Evolutionary conservation across 2,888 invertebrate genomes (phyloP).

Genomic region (Lepas anatifera): DNA sequence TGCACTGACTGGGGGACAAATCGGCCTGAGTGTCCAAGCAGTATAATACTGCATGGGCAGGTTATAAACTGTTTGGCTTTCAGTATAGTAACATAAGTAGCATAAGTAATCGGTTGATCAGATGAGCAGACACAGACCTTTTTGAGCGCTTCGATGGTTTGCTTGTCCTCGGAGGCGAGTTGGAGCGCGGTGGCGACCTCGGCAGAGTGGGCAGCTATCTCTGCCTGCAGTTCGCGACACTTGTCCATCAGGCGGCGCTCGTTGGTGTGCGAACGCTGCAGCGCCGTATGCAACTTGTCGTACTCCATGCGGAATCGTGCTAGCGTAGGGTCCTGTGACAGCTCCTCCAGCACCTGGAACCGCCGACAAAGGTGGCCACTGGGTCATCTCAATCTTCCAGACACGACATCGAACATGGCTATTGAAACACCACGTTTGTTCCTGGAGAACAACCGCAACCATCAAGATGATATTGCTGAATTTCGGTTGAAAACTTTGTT

Average conservation of each 20-base stretch:
- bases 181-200: constrained; percentile 39
- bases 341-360: constrained; percentile 43
- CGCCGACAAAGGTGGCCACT: no score
- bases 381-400: no score
- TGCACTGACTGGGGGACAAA: no score
- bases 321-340: constrained; percentile 50
- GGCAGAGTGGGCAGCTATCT: constrained; percentile 38
- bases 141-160: constrained; percentile 41
- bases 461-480: no score
- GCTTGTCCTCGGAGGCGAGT: constrained; percentile 38
- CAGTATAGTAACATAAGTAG: no score
- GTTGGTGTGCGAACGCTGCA: constrained; percentile 41
- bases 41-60: no score
- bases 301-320: constrained; percentile 53
- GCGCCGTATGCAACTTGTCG: constrained; percentile 53
- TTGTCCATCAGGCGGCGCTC: constrained; percentile 42
- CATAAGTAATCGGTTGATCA: not conserved
- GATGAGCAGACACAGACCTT: constrained; percentile 25
- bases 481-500: no score
- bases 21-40: no score
- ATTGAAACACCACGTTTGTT: no score
- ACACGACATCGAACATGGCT: no score
- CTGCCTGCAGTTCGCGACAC: constrained; percentile 39
- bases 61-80: no score
- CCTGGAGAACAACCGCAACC: no score